These are phyloP conservation scores for Lasioglossum villosulum DNA, from an alignment of 2,888 invertebrate species.

Conservation along the genomic window DNA sequence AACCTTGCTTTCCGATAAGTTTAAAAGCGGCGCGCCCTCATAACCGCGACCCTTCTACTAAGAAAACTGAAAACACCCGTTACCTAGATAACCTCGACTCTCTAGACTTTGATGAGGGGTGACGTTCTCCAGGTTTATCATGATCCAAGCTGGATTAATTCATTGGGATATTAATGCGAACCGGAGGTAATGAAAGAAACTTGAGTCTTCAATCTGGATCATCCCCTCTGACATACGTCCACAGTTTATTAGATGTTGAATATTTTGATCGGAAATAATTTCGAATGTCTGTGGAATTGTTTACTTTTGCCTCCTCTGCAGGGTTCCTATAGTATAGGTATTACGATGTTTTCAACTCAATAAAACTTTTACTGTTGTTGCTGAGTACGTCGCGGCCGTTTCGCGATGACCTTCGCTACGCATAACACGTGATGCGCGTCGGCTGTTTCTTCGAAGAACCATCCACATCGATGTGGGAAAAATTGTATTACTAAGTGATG, in stretches of 20 bases:
- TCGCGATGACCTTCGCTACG: too few species aligned
- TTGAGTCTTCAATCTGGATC: not conserved
- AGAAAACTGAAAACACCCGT: constrained; percentile 33
- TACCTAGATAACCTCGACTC: constrained; percentile 12
- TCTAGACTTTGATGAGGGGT: not conserved
- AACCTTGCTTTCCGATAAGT: constrained; percentile 17
- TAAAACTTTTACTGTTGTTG: too few species aligned
- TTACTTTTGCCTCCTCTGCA: not conserved
- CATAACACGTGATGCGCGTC: too few species aligned
- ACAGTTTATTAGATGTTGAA: not conserved
- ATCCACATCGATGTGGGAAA: too few species aligned
- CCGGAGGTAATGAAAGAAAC: not conserved
- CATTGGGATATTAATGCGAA: not conserved
- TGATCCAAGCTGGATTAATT: not conserved
- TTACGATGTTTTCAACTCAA: too few species aligned
- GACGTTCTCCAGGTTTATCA: not conserved
- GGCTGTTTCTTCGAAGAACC: too few species aligned
- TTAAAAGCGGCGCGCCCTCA: constrained; percentile 26
- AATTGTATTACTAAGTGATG: too few species aligned
- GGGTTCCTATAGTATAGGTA: too few species aligned
- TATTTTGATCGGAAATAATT: not conserved
- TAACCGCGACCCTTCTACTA: constrained; percentile 32
- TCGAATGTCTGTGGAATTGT: not conserved
- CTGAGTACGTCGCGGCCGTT: too few species aligned
- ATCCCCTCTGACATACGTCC: not conserved